Percentiles rank a stretch among this genome's conserved stretches.
Evolutionary conservation across 2,797 vertebrate species (phyloP).

Genomic region (Tokudaia tokunoshimensis): DNA sequence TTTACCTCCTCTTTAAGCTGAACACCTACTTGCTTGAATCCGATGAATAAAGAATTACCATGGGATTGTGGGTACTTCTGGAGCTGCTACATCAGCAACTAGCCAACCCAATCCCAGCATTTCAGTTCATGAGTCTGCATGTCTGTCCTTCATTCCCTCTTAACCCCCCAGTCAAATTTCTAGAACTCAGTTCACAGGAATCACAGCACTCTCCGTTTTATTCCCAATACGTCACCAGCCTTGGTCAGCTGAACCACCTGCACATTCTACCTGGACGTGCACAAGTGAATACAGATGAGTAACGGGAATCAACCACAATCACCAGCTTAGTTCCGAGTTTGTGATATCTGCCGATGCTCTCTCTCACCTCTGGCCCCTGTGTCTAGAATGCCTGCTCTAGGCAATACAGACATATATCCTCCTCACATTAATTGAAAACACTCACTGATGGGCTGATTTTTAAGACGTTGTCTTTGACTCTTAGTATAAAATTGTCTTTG

Average conservation of each 20-base stretch:
- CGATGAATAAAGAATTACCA: not conserved
- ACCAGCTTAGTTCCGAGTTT: too few relatives aligned
- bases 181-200: not conserved
- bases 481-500: conserved; percentile 13
- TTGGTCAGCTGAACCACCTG: not conserved
- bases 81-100: not conserved
- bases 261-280: not conserved
- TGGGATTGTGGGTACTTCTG: too few relatives aligned
- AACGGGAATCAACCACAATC: not conserved
- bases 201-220: not conserved
- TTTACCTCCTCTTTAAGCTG: not conserved
- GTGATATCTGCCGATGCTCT: not conserved
- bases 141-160: not conserved
- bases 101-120: not conserved
- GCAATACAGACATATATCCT: not conserved
- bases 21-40: not conserved
- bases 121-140: not conserved
- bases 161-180: not conserved
- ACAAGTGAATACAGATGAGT: not conserved
- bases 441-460: not conserved
- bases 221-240: not conserved
- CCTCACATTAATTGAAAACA: not conserved
- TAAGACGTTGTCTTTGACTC: not conserved
- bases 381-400: not conserved
- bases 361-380: not conserved